Base-by-base conservation (phyloP, 2,113 vertebrate species). In the Solea senegalensis region DNA sequence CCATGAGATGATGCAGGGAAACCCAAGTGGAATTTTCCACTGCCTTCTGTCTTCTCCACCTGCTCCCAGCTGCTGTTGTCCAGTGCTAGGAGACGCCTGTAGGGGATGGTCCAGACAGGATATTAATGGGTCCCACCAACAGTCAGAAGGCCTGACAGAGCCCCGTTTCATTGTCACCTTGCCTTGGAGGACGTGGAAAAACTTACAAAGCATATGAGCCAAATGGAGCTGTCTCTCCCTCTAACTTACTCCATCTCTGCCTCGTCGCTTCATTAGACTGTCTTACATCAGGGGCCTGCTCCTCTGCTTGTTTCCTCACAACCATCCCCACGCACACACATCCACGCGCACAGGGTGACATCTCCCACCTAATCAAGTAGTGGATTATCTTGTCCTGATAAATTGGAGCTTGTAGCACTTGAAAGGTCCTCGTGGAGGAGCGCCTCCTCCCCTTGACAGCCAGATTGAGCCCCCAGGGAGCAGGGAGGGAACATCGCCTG, bases 361-460 rank as follows among this genome's bases (percentile, higher is more conserved):
- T 92, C 90, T 92, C 79, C 87, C 72, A 92, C 90, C 90, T 94
- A 90, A 93, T 92, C 91, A 92, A 94, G 87, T 87, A 73, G 85
- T 85, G 89, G 91, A 93, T 93, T 94, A 93, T 94, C 90, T 94
- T 92, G 91, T 94, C 85, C 90, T 93, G 92, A 90, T 94, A 93
- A 94, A 94, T 92, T 94, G 93, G 90, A 93, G 89, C 84, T 58
- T 56, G 84, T 84, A 85, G 84, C 82, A 89, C 51, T 21, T 90
- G 85, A 92, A 92, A 92, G 91, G 90, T 90, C 88, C 92, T 94
- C 84, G 72, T 92, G 89, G 81, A 86, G 91, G 78, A 91, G 85
- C 62, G 91, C 87, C 12, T 81, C 48, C 84, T 90, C 79, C 79
- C 80, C 65, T 59, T 72, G 81, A 83, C 83, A 87, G 84, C 88